Evolutionary conservation across 2,888 invertebrate species (phyloP), one percentile per base, ranked within the genome.

Genomic region (Plagiodera versicolora): DNA sequence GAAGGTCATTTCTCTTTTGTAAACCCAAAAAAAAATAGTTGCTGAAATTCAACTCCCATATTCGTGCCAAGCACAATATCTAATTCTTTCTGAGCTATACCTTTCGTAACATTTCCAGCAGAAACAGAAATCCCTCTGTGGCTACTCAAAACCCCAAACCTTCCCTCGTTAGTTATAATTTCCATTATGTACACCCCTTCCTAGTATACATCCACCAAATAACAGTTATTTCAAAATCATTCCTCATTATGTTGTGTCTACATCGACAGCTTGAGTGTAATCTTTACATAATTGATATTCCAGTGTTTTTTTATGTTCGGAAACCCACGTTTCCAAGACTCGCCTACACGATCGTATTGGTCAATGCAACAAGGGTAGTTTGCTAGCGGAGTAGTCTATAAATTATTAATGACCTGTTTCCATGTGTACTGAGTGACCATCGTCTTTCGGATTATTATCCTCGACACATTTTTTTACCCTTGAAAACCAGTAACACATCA

Each of bases 321-420:
- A 39, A 39, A 14, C 39, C 39, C 39, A 9, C 14, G 39, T 39
- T 10, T 39, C 32, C 10, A 32, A 9, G 2, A 39, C 3, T n/a
- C n/a, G 39, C 14, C n/a, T 39, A 14, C n/a, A 6, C 14, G 14
- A 11, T 14, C n/a, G 14, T 39, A 39, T 39, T 14, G 39, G 14
- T 11, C 39, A 3, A 10, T 14, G 39, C n/a, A 39, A 6, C 11
- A 39, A 39, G 39, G 39, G 39, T 39, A 4, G 14, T 39, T 39
- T 39, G 39, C 39, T 14, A 11, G 3, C 14, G 14, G 39, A 39
- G 39, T 14, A 39, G 14, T 39, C 39, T 39, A 11, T 76, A 69
- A 71, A 76, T 76, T 73, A 76, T 75, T 76, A 68, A 76, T 75
- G 74, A 71, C 63, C 62, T 69, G 65, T 69, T 72, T 72, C 70